Conservation (phyloP, 2,113 vertebrate species). For the Centrocercus urophasianus region DNA sequence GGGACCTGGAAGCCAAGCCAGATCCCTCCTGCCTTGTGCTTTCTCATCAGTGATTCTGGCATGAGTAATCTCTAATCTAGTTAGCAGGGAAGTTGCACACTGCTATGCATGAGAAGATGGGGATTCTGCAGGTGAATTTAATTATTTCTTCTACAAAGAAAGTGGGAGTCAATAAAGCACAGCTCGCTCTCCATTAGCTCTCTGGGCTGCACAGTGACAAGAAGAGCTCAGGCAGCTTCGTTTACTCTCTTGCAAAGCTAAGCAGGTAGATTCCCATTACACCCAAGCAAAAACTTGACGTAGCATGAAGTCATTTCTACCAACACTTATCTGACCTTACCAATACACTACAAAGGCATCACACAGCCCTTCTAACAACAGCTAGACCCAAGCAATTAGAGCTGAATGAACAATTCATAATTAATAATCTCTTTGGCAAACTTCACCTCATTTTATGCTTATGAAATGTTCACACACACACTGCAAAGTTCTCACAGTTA, state of each 20-base stretch:
- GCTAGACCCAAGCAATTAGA: conserved; percentile 37
- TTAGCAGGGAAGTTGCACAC: neutral
- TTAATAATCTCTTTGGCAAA: conserved; percentile 22
- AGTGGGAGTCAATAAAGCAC: conserved; percentile 6
- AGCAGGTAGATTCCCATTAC: neutral
- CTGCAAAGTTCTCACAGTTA: neutral
- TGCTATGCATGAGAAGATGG: neutral
- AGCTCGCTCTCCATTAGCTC: neutral
- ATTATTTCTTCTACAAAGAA: conserved; percentile 23
- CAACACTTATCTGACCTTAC: conserved; percentile 14
- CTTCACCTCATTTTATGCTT: neutral
- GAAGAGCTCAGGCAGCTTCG: neutral
- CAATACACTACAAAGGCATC: neutral
- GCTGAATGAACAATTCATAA: conserved; percentile 38
- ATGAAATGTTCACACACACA: neutral
- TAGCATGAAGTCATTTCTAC: neutral
- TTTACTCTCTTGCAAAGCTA: neutral
- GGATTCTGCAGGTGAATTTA: conserved; percentile 36
- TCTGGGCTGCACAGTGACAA: neutral
- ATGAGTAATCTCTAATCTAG: conserved; percentile 16
- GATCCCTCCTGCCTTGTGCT: neutral
- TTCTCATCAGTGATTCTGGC: conserved; percentile 11
- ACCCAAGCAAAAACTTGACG: conserved; percentile 25
- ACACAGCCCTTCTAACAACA: conserved; percentile 13
- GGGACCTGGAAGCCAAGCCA: conserved; percentile 19